These are phyloP conservation scores for Epinephelus fuscoguttatus DNA, from an alignment of 2,113 vertebrate species.

Conservation along the genomic window DNA sequence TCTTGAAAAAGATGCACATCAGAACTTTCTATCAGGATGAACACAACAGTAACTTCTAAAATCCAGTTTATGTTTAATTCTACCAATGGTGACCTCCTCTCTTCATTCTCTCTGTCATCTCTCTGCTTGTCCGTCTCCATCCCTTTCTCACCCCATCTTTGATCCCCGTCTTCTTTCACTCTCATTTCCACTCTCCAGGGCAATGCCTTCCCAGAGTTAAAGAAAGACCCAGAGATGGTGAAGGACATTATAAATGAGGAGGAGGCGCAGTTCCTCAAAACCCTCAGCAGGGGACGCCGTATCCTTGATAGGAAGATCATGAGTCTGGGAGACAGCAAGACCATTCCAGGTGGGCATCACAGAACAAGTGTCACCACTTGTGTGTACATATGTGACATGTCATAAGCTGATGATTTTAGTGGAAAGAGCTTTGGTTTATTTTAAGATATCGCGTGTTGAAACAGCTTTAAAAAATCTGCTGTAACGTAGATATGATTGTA, in stretches of 20 bases:
- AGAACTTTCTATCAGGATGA: too few species aligned
- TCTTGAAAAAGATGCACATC: background rate
- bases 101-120: background rate
- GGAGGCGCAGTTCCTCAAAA: constrained; percentile 97
- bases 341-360: constrained; percentile 89
- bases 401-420: background rate
- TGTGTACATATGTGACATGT: too few species aligned
- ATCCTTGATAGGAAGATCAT: constrained; percentile 97
- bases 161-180: background rate
- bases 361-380: background rate
- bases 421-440: background rate
- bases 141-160: background rate
- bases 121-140: background rate
- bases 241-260: constrained; percentile 98
- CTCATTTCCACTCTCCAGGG: constrained; percentile 83
- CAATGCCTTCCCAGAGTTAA: constrained; percentile 95
- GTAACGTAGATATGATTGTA: background rate
- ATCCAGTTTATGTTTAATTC: background rate
- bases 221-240: constrained; percentile 97
- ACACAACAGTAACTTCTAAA: background rate
- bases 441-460: background rate
- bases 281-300: constrained; percentile 95
- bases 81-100: background rate
- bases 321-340: constrained; percentile 90
- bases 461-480: background rate